Percentiles rank a stretch among this genome's conserved stretches.
Evolutionary conservation across 2,888 invertebrate genomes (phyloP).

Genomic region (Philereme transversata): DNA sequence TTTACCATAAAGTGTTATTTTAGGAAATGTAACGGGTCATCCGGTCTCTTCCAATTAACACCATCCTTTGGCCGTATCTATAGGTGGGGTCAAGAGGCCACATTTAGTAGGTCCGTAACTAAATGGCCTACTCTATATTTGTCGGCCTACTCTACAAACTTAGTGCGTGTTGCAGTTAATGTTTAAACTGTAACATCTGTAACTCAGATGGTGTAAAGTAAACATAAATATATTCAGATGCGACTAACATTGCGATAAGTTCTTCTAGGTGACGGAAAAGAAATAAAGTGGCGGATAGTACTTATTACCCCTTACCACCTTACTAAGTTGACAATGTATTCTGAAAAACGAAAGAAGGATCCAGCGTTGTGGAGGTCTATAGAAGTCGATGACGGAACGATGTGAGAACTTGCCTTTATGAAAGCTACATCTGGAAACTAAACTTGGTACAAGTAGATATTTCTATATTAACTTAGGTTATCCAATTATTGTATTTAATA

Average conservation of each 20-base stretch:
- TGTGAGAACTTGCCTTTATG: neutral
- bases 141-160: no score
- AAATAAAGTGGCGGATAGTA: no score
- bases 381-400: neutral
- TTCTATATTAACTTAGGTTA: neutral
- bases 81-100: slow-evolving; percentile 46
- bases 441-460: neutral
- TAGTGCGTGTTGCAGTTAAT: slow-evolving; percentile 2
- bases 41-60: slow-evolving; percentile 74
- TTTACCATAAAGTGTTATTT: slow-evolving; percentile 69
- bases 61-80: slow-evolving; percentile 59
- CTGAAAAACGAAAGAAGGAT: neutral
- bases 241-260: no score
- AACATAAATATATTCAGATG: neutral
- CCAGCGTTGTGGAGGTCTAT: neutral
- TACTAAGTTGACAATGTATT: neutral
- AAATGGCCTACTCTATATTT: slow-evolving; percentile 35
- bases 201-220: slow-evolving; percentile 15
- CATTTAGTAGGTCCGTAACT: slow-evolving; percentile 23
- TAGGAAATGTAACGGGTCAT: slow-evolving; percentile 77
- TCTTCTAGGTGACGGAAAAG: no score
- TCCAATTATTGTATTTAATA: neutral
- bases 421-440: neutral
- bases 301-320: no score
- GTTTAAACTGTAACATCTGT: slow-evolving; percentile 13